These are phyloP conservation scores for Alectoris magna DNA, from an alignment of 2,797 vertebrate species.

Conservation along the genomic window DNA sequence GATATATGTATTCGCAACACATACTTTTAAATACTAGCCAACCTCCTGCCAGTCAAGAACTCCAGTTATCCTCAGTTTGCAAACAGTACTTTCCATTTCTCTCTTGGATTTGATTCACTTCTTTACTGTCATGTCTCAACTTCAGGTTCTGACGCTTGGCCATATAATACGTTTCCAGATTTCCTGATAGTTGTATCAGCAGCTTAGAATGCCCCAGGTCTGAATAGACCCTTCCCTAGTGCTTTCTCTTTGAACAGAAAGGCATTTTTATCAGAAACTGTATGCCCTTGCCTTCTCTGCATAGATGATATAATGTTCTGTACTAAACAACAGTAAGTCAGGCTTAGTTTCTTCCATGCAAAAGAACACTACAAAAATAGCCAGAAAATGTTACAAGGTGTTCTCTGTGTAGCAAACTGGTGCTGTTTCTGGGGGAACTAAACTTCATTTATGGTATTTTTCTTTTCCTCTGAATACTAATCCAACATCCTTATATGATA, in stretches of 20 bases:
- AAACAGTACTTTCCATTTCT: neutral
- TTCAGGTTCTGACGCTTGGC: neutral
- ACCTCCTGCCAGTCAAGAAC: neutral
- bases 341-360: neutral
- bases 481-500: neutral
- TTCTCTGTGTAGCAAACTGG: neutral
- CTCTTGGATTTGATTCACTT: neutral
- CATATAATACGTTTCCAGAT: neutral
- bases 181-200: neutral
- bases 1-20: neutral
- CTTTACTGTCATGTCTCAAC: neutral
- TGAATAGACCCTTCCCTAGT: neutral
- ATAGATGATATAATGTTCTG: neutral
- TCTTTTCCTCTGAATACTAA: conserved; percentile 14
- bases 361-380: neutral
- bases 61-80: neutral
- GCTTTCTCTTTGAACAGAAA: neutral
- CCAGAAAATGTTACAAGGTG: neutral
- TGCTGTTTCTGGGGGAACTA: neutral
- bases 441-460: neutral
- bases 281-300: neutral
- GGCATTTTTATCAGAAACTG: neutral
- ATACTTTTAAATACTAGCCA: neutral
- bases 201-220: neutral
- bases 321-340: neutral